Percentiles rank a stretch among this genome's conserved stretches.
Evolutionary conservation across 1,140 invertebrate species (phyloP).

Genomic region (Ephestia elutella): DNA sequence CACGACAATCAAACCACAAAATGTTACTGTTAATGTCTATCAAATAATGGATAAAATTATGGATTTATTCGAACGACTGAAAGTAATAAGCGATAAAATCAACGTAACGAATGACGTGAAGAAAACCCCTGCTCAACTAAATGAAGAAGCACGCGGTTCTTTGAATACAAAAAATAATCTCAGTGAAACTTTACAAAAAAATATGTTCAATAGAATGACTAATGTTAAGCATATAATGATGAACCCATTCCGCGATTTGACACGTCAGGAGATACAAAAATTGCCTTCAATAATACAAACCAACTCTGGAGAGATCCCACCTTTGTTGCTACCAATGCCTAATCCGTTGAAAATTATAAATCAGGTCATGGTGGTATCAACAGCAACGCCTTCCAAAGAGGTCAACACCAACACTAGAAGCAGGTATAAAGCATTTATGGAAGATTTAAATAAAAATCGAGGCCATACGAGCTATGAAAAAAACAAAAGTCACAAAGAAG

Average conservation of each 20-base stretch:
- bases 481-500: background rate
- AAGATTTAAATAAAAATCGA: background rate
- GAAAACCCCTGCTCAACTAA: background rate
- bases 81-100: slow-evolving; percentile 23
- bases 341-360: slow-evolving; percentile 36
- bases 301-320: slow-evolving; percentile 50
- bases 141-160: background rate
- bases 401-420: background rate
- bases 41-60: slow-evolving; percentile 42
- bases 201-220: background rate
- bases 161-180: background rate
- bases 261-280: background rate
- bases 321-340: slow-evolving; percentile 39
- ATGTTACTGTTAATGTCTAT: slow-evolving; percentile 14
- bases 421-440: background rate
- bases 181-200: background rate
- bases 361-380: slow-evolving; percentile 49
- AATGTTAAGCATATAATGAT: background rate
- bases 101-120: slow-evolving; percentile 5
- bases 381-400: slow-evolving; percentile 15
- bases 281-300: slow-evolving; percentile 46
- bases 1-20: background rate
- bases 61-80: slow-evolving; percentile 48
- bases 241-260: background rate
- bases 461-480: background rate